phyloP scores from a whole-genome alignment of 2,888 invertebrate genomes.

The Tenthredo mesomela region DNA sequence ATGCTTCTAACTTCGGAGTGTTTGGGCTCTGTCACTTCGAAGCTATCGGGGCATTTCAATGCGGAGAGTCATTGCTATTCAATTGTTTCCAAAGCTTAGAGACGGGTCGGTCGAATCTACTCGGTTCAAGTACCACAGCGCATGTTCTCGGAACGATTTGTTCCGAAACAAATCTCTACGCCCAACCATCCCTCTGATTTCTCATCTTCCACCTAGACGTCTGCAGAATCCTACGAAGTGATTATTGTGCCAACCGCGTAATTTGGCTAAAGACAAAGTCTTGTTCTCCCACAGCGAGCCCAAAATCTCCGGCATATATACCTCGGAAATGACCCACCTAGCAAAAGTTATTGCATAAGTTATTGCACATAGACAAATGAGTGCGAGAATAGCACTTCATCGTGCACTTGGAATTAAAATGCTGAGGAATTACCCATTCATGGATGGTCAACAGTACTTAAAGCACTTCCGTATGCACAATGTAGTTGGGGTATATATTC shows the following conservation, averaged over 20 bases:
- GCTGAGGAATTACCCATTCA: conserved; percentile 5
- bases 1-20: conserved; percentile 50
- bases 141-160: conserved; percentile 20
- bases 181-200: background rate
- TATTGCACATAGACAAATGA: background rate
- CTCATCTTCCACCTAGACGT: background rate
- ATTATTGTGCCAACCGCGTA: conserved; percentile 20
- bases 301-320: background rate
- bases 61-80: conserved; percentile 39
- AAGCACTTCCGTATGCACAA: conserved; percentile 8
- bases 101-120: conserved; percentile 17
- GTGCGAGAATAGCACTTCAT: background rate
- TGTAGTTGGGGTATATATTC: background rate
- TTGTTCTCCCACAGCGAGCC: background rate
- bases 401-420: background rate
- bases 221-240: conserved; percentile 9
- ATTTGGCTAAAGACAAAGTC: conserved; percentile 37
- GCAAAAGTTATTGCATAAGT: background rate
- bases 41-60: conserved; percentile 47
- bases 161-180: conserved; percentile 34
- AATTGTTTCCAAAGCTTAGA: conserved; percentile 38
- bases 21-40: conserved; percentile 46
- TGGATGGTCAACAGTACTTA: conserved; percentile 8
- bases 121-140: conserved; percentile 22
- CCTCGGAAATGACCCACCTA: background rate